These are phyloP conservation scores for Cyrtonyx montezumae DNA, from an alignment of 2,113 vertebrate genomes.

Conservation along the genomic window DNA sequence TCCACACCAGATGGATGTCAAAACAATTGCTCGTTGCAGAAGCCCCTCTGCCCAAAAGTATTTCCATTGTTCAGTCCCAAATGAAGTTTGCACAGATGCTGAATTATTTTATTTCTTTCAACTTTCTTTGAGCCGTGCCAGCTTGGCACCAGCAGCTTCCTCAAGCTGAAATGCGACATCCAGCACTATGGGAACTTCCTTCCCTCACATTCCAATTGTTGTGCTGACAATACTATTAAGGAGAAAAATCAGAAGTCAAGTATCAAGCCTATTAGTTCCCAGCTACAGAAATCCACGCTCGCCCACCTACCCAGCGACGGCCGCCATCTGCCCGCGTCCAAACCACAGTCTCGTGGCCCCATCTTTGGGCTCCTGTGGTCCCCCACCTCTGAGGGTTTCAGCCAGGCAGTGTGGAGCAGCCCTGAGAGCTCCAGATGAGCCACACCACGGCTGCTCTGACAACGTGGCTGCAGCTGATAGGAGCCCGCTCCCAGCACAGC, in stretches of 20 bases:
- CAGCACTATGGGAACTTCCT: neutral
- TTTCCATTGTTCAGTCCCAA: neutral
- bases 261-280: neutral
- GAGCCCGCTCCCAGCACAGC: neutral
- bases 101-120: neutral
- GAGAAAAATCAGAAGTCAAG: neutral
- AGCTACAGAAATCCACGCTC: neutral
- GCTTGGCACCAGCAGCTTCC: neutral
- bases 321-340: rapidly evolving
- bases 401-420: neutral
- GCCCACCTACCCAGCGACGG: neutral
- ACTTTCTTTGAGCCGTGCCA: neutral
- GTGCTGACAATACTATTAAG: slow-evolving; percentile 15
- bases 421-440: too few relatives aligned
- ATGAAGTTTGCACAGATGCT: neutral
- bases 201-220: neutral
- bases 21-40: neutral
- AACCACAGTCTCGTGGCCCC: rapidly evolving
- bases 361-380: neutral
- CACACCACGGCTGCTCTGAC: neutral
- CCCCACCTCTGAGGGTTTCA: neutral
- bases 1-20: slow-evolving; percentile 19
- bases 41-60: neutral
- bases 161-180: rapidly evolving
- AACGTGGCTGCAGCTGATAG: neutral